Percentiles rank a stretch among this genome's conserved stretches.
These are phyloP conservation scores for Dolomedes plantarius DNA, from an alignment of 2,888 invertebrate species.

Conservation along the genomic window DNA sequence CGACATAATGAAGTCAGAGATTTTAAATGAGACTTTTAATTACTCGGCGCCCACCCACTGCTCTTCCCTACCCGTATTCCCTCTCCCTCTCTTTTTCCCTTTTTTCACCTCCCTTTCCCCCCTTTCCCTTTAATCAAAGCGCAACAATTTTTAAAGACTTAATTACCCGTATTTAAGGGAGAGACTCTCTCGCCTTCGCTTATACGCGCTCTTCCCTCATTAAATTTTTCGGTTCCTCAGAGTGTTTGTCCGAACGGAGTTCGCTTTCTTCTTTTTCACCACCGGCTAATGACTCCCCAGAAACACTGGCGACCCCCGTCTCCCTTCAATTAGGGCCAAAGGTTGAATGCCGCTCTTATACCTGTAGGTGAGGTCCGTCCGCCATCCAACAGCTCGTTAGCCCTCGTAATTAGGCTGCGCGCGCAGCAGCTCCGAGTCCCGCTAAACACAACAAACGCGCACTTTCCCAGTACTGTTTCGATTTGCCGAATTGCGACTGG, in stretches of 20 bases:
- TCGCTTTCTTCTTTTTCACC: not conserved
- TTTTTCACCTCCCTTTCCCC: not conserved
- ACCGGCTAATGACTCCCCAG: not conserved
- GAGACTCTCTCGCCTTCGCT: not conserved
- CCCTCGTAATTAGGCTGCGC: not conserved
- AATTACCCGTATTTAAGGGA: slow-evolving; percentile 3
- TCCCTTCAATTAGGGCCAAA: not conserved
- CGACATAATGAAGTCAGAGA: slow-evolving; percentile 5
- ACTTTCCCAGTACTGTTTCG: too few relatives aligned
- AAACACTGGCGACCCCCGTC: not conserved
- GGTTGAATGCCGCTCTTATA: not conserved
- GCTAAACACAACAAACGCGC: not conserved
- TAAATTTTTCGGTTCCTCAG: slow-evolving; percentile 6
- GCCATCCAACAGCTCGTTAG: slow-evolving; percentile 1
- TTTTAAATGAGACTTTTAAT: slow-evolving; percentile 6
- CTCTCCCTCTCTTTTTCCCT: not conserved
- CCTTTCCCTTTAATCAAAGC: not conserved
- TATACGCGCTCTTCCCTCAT: not conserved
- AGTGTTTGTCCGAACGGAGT: not conserved
- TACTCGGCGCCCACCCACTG: not conserved
- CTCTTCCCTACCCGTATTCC: not conserved
- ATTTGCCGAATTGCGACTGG: too few relatives aligned
- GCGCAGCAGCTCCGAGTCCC: not conserved
- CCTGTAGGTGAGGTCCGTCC: not conserved
- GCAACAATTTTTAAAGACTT: slow-evolving; percentile 6